Evolutionary conservation across 2,113 vertebrate genomes (phyloP), one percentile per base, ranked within the genome.

Genomic region (Triplophysa tibetana): DNA sequence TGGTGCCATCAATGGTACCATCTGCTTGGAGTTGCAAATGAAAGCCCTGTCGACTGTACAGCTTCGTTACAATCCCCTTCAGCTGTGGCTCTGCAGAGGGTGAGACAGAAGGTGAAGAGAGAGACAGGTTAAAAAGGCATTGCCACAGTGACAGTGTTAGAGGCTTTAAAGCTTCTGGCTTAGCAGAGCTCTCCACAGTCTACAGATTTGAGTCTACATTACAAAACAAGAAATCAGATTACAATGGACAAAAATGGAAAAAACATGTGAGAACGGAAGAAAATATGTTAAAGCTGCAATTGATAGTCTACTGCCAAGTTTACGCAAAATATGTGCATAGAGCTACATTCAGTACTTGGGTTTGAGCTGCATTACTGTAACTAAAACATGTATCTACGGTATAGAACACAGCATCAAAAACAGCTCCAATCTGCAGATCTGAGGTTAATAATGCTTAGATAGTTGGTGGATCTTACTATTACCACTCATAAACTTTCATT

Each of bases 51-150:
- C 97, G 95, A 93, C 96, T 99, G 93, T 98, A 99, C 13, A 99
- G 95, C 93, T 98, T 99, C 77, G 97, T 99, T 88, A 99, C 95
- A 82, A 99, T 99, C 91, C 98, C 98, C 94, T 99, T 99, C 89
- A 99, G 95, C 93, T 99, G 97, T 92, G 98, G 97, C 92, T 99
- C 98, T 99, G 94, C 24, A 82, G 45, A 63, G 10, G 67, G 33
- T 64, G 10, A 63, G 17, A 79, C 29, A 77, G 33, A 24, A 80
- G 19, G 70, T 6, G 73, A 67, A 68, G 23, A 75, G 75, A 70
- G 24, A 78, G 78, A 61, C 48, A 85, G 60, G 79, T 77, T 80
- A 82, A 80, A 83, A n/a, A 48, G 17, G 80, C 60, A 76, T 21
- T 24, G 33, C 48, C 38, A 65, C 50, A 70, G 52, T 50, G 21